Evolutionary conservation across 2,113 vertebrate genomes (phyloP).

Genomic region (Pomatorhinus ruficollis): DNA sequence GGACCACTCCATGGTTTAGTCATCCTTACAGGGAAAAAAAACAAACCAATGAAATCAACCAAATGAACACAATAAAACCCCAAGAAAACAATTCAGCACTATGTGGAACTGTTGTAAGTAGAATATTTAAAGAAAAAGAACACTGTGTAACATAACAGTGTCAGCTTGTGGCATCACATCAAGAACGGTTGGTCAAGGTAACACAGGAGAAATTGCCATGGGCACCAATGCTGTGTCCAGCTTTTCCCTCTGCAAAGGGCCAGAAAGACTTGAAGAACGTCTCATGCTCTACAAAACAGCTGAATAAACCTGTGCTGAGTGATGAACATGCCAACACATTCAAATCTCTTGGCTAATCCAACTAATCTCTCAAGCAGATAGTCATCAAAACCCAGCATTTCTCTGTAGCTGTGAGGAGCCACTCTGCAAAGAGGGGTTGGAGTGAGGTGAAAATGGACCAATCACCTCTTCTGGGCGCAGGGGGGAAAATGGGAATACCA

Average conservation of each 20-base stretch:
- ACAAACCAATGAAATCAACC: rapidly evolving
- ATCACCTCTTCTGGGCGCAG: background rate
- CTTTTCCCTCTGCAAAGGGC: background rate
- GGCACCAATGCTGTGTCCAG: background rate
- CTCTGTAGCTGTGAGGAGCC: background rate
- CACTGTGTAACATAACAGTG: background rate
- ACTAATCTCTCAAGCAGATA: background rate
- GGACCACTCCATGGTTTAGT: background rate
- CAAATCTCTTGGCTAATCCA: background rate
- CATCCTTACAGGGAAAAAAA: background rate
- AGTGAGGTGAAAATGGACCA: background rate
- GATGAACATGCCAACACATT: rapidly evolving
- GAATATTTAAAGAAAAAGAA: background rate
- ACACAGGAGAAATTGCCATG: background rate
- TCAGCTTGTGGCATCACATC: background rate
- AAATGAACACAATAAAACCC: background rate
- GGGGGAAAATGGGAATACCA: background rate
- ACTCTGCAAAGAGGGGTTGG: background rate
- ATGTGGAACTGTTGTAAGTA: background rate
- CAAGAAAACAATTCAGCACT: rapidly evolving
- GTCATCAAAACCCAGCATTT: background rate
- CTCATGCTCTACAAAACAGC: background rate
- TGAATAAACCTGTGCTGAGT: background rate
- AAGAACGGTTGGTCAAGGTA: background rate
- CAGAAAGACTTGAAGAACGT: background rate